These are phyloP conservation scores for Pantherophis vulpinus DNA, from an alignment of 2,797 vertebrate genomes.

Conservation along the genomic window DNA sequence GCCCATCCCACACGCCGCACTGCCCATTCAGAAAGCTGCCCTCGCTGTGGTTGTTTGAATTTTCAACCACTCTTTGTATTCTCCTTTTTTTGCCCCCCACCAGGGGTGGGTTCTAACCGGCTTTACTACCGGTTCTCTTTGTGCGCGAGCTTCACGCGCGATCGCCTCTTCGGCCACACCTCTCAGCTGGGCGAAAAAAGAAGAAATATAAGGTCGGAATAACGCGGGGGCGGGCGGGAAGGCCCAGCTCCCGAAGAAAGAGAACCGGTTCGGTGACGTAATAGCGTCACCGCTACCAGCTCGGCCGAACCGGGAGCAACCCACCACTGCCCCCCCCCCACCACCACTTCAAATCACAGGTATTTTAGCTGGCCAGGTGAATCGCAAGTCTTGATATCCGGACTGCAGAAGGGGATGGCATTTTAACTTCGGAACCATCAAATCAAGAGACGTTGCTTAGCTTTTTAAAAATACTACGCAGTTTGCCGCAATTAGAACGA, in stretches of 20 bases:
- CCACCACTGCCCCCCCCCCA: too few relatives aligned
- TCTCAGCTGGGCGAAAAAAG: too few relatives aligned
- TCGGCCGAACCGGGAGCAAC: too few relatives aligned
- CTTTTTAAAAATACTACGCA: neutral
- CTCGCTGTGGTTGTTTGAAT: conserved; percentile 49
- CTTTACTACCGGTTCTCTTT: too few relatives aligned
- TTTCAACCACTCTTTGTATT: conserved; percentile 34
- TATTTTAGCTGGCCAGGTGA: conserved; percentile 33
- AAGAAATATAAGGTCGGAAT: too few relatives aligned
- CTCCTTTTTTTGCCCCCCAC: conserved; percentile 6
- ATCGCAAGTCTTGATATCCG: conserved; percentile 40
- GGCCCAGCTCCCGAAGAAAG: too few relatives aligned
- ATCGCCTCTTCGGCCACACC: too few relatives aligned
- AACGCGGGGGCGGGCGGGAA: too few relatives aligned
- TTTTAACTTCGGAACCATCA: conserved; percentile 38
- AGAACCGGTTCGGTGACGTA: too few relatives aligned
- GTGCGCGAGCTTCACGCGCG: too few relatives aligned
- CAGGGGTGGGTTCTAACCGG: too few relatives aligned
- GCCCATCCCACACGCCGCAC: neutral
- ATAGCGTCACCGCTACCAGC: too few relatives aligned
- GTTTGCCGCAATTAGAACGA: neutral
- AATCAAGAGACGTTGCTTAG: neutral
- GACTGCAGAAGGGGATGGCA: conserved; percentile 25
- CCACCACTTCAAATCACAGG: conserved; percentile 34
- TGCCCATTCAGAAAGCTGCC: conserved; percentile 27